A percentile compares a stretch with the other conserved stretches of the same genome.
Conservation (phyloP, 2,888 invertebrate genomes). For the Oxycera nigricornis region DNA sequence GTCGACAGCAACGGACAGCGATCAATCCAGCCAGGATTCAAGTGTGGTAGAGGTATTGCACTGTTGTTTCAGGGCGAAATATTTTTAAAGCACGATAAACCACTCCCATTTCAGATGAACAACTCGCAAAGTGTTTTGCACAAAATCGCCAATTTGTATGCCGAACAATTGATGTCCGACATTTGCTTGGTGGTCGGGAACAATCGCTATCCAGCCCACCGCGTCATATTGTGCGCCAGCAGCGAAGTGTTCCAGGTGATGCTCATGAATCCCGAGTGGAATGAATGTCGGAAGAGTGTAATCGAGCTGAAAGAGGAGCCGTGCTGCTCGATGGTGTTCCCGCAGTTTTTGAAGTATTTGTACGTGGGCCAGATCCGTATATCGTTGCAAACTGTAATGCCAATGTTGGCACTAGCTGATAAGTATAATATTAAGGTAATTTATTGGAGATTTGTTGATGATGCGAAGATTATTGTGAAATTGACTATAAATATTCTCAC, state of each 20-base stretch:
- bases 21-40: constrained; percentile 51
- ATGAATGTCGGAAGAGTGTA: constrained; percentile 83
- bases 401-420: constrained; percentile 87
- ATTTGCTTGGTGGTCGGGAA: constrained; percentile 84
- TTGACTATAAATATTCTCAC: constrained; percentile 36
- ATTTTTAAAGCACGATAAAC: constrained; percentile 2
- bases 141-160: constrained; percentile 83
- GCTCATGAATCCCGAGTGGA: constrained; percentile 94
- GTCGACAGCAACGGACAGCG: constrained; percentile 40
- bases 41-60: constrained; percentile 50
- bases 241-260: constrained; percentile 98
- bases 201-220: constrained; percentile 84
- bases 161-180: constrained; percentile 88
- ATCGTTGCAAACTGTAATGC: constrained; percentile 83
- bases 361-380: constrained; percentile 91
- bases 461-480: neutral
- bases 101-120: constrained; percentile 72
- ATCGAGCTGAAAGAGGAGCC: constrained; percentile 87
- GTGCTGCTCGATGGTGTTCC: constrained; percentile 84
- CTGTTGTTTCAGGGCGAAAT: constrained; percentile 31
- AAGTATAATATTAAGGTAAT: constrained; percentile 90
- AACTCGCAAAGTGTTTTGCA: constrained; percentile 82
- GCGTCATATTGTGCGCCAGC: constrained; percentile 89
- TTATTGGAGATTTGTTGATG: neutral
- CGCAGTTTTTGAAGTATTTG: constrained; percentile 83